Conservation (phyloP, 2,113 vertebrate genomes). For the Dermatemys mawii region DNA sequence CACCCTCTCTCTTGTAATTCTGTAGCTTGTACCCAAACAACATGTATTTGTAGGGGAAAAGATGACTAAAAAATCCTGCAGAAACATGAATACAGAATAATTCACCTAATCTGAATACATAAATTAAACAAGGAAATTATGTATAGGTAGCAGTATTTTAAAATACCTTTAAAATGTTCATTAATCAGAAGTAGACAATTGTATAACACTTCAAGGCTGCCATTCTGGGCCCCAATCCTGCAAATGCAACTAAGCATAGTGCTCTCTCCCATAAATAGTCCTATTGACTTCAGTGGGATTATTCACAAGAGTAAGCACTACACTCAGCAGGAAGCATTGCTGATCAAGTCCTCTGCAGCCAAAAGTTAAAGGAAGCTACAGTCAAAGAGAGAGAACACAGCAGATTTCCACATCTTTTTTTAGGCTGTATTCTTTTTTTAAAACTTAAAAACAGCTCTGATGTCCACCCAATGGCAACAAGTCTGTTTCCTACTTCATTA, state of each 20-base stretch:
- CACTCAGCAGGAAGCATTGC: not conserved
- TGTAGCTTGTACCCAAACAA: not conserved
- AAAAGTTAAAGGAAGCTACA: conserved; percentile 26
- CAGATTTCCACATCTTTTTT: conserved; percentile 52
- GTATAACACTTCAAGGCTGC: not conserved
- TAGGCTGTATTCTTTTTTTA: not conserved
- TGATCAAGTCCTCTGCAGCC: not conserved
- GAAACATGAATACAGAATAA: not conserved
- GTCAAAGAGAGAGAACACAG: conserved; percentile 67
- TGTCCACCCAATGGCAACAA: conserved; percentile 35
- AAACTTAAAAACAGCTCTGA: conserved; percentile 18
- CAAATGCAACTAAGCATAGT: not conserved
- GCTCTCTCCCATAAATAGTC: not conserved
- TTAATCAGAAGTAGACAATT: not conserved
- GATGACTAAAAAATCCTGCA: not conserved
- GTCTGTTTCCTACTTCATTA: not conserved
- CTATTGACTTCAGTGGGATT: not conserved
- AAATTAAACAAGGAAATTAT: not conserved
- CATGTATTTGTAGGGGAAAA: not conserved
- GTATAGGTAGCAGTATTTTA: not conserved
- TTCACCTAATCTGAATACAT: not conserved
- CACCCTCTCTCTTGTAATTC: not conserved
- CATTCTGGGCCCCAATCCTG: not conserved
- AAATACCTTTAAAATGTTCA: not conserved
- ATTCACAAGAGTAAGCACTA: not conserved